Percentiles rank a stretch among this genome's conserved stretches.
Conservation (phyloP, 2,888 invertebrate species). For the Desoria tigrina region DNA sequence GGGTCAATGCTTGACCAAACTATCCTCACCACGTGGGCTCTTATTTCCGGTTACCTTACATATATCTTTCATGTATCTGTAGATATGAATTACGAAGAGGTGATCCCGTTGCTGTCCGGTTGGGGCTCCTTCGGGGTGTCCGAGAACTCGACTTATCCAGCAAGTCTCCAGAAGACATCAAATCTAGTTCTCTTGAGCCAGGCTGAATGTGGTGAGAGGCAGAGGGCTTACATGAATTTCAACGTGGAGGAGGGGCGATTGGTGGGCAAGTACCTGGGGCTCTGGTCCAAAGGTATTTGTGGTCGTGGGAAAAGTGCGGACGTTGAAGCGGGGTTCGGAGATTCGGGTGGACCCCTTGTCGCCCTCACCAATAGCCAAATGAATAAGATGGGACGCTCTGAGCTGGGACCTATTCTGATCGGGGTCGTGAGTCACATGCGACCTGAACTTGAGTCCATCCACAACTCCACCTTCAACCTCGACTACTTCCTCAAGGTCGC, state of each 20-base stretch:
- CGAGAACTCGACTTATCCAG: slow-evolving; percentile 40
- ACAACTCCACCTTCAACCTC: slow-evolving; percentile 33
- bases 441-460: slow-evolving; percentile 34
- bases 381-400: not conserved
- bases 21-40: too few relatives aligned
- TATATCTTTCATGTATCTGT: too few relatives aligned
- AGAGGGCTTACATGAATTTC: slow-evolving; percentile 32
- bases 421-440: slow-evolving; percentile 44
- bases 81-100: slow-evolving; percentile 26
- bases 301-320: slow-evolving; percentile 24
- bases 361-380: slow-evolving; percentile 2
- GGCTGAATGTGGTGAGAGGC: slow-evolving; percentile 32
- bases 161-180: slow-evolving; percentile 37
- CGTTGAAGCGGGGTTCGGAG: slow-evolving; percentile 45
- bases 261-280: slow-evolving; percentile 34
- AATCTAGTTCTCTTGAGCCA: slow-evolving; percentile 31
- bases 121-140: slow-evolving; percentile 44
- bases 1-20: not conserved
- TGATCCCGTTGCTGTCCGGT: slow-evolving; percentile 34
- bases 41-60: too few relatives aligned
- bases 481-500: slow-evolving; percentile 42
- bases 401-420: slow-evolving; percentile 22
- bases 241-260: slow-evolving; percentile 21
- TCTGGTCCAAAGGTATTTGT: slow-evolving; percentile 37
- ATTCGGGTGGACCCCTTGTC: slow-evolving; percentile 38